Conservation (phyloP, 92 coral and sea anemone genomes). For the Epizoanthus stellaris region DNA sequence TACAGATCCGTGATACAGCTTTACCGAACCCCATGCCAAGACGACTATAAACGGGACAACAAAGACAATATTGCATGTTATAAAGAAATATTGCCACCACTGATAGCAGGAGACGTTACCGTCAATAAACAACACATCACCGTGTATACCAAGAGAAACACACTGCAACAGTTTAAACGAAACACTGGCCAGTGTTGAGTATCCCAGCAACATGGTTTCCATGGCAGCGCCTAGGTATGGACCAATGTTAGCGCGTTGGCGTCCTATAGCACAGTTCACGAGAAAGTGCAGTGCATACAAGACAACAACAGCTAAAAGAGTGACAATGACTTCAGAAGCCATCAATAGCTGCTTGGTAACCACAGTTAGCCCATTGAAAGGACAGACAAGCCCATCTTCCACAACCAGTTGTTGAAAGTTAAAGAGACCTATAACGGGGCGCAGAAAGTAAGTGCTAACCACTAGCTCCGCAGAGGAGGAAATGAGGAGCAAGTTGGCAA, state of each 20-base stretch:
- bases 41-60: conserved; percentile 52
- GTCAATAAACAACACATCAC: conserved; percentile 46
- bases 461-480: conserved; percentile 42
- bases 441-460: conserved; percentile 34
- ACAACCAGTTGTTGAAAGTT: conserved; percentile 61
- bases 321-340: conserved; percentile 9
- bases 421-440: conserved; percentile 67
- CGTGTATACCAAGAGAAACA: conserved; percentile 37
- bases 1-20: conserved; percentile 38
- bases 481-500: conserved; percentile 67
- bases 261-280: conserved; percentile 18
- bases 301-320: background rate
- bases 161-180: conserved; percentile 52
- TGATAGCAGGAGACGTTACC: conserved; percentile 50
- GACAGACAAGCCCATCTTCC: conserved; percentile 46
- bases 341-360: conserved; percentile 33
- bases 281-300: conserved; percentile 46
- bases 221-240: conserved; percentile 66
- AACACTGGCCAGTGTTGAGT: conserved; percentile 45
- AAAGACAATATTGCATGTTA: background rate
- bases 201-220: conserved; percentile 58
- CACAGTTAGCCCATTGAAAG: conserved; percentile 45
- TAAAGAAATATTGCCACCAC: conserved; percentile 45
- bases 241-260: conserved; percentile 45
- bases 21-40: conserved; percentile 34